Base-by-base conservation (phyloP, 1,140 invertebrate species). In the Cotesia chilonis region DNA sequence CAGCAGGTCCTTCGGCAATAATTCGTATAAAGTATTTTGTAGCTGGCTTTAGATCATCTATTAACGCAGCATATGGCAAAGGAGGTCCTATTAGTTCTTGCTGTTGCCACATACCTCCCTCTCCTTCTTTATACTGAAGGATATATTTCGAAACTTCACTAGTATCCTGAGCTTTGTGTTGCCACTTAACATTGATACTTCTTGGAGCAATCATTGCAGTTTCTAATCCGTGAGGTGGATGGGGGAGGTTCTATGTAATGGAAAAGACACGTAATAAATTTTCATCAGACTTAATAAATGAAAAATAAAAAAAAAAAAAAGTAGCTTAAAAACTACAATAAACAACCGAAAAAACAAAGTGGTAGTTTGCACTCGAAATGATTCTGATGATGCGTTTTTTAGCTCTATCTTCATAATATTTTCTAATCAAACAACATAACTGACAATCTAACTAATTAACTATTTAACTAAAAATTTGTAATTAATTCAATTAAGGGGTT, bases 1-100 rank as follows among this genome's bases (percentile, higher is more conserved):
- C 94, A 0, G 94, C 91, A 3, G 91, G 89, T 20, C 94, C 94
- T 82, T 93, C 92, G 1, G 94, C 94, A 68, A 92, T 89, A 0
- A 96, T 89, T 12, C 93, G 87, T 69, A 96, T 90, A 0, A 90
- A 87, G 78, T 96, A 96, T 59, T 87, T 89, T 0, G 93, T 95
- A 0, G 94, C 92, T 5, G 94, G 94, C 79, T 93, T 92, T 0
- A 96, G 80, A 75, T 92, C 90, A 74, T 92, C 91, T 37, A 93
- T 89, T 6, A 92, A 76, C 0, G 91, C 90, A 28, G 89, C 89
- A 66, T 88, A 91, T 2, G 87, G 88, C 17, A 90, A 74, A 1
- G 91, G 89, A 5, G 90, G 88, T 38, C 92, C 90, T 41, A 87
- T 89, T 20, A 92, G 80, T 77, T 92, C 92, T 60, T 92, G 84